Evolutionary conservation across 2,113 vertebrate species (phyloP), one percentile per base, ranked within the genome.

Genomic region (Chaetops frenatus): DNA sequence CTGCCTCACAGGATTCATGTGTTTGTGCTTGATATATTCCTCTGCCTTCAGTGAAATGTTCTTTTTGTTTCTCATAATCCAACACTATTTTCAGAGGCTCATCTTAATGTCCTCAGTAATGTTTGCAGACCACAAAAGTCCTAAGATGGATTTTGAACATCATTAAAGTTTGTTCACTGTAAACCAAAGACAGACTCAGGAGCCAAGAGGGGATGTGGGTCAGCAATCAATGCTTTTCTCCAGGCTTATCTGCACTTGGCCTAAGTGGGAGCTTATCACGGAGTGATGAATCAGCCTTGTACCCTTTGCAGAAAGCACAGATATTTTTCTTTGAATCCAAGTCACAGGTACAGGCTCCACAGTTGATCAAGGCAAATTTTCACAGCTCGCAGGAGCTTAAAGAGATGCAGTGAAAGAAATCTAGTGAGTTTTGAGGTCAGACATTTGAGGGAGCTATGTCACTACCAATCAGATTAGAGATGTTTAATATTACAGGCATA

Each of bases 131-230:
- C 86, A 86, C 69, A 88, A 50, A 86, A 93, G 64, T 64, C 11
- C 1, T 57, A 65, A 78, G 47, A 96, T 64, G 35, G 31, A 92
- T 92, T 95, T 95, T 90, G 84, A 94, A 57, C 70, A 56, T 56
- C 61, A 79, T 74, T 81, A 74, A 50, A 50, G 82, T 35, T 82
- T 48, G 31, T 28, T 94, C 42, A 23, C 21, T 69, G 45, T 74
- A 94, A 96, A 96, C 71, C 74, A 92, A 72, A 92, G 93, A 23
- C 19, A 89, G 58, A 91, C 38, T 44, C 40, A n/a, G 58, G 80
- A 94, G 65, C 81, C 77, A 96, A 45, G 18, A 93, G 25, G 53
- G 88, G 33, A 86, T 74, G 80, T 81, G 76, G 79, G 48, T 77
- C 90, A 92, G 51, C 58, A 66, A 40, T 53, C 86, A 58, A 29